phyloP scores from a whole-genome alignment of 2,113 vertebrate genomes.

The Rhabdomys dilectus region DNA sequence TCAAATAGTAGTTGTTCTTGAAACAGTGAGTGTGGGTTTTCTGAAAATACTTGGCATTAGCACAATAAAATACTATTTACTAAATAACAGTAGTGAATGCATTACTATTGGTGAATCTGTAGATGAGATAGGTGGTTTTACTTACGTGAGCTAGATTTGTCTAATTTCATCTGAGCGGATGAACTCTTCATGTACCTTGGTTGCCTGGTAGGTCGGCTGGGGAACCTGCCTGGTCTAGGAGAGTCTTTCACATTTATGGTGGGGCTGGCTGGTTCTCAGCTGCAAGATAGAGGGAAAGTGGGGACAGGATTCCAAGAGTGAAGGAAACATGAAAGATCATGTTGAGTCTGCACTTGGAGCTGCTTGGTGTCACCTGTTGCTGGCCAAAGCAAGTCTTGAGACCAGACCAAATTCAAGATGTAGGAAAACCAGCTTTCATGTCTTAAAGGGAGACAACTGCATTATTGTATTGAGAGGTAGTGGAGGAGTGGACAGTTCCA shows the following conservation, averaged over 20 bases:
- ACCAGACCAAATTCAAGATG: not conserved
- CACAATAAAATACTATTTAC: not conserved
- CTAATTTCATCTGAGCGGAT: not conserved
- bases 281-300: not conserved
- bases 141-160: not conserved
- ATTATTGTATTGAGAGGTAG: not conserved
- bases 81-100: not conserved
- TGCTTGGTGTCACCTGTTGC: not conserved
- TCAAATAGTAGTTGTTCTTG: constrained; percentile 21
- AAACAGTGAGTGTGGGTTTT: not conserved
- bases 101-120: not conserved
- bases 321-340: not conserved
- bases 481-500: not conserved
- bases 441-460: not conserved
- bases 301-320: not conserved
- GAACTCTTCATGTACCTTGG: not conserved
- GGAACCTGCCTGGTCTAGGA: not conserved
- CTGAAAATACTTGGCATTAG: not conserved
- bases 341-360: not conserved
- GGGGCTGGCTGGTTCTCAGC: not conserved
- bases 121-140: not conserved
- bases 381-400: not conserved
- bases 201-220: not conserved
- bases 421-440: not conserved
- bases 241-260: not conserved